These are phyloP conservation scores for Mormyrus hasselquistii DNA, from an alignment of 2,797 vertebrate genomes.

Conservation along the genomic window DNA sequence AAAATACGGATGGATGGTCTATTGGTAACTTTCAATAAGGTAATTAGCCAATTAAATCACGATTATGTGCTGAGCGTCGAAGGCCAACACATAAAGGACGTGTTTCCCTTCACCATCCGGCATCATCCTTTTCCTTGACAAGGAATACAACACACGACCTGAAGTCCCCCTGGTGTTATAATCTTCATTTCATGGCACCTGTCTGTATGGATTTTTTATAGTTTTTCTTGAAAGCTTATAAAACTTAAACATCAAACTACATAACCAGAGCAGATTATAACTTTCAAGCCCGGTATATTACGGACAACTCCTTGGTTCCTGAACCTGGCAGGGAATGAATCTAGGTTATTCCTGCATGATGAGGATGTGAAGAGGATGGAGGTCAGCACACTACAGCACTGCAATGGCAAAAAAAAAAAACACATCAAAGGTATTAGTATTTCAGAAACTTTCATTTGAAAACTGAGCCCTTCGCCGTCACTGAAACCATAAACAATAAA, in stretches of 20 bases:
- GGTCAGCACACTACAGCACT: background rate
- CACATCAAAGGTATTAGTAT: background rate
- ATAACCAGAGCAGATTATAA: constrained; percentile 1
- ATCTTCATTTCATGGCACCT: background rate
- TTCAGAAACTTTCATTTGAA: background rate
- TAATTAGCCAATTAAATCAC: background rate
- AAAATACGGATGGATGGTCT: background rate
- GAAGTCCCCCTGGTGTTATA: background rate
- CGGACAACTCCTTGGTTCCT: background rate
- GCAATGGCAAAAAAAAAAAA: background rate
- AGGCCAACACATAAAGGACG: background rate
- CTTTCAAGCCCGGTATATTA: background rate
- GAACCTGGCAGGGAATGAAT: background rate
- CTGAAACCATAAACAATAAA: background rate
- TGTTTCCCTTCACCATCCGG: background rate
- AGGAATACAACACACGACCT: background rate
- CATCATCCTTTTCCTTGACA: background rate
- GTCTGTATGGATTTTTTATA: background rate
- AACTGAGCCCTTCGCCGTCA: background rate
- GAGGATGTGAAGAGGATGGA: background rate
- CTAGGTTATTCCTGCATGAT: background rate
- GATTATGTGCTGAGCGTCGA: background rate
- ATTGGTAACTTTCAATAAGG: background rate
- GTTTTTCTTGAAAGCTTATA: background rate
- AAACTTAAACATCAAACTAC: background rate